phyloP scores from a whole-genome alignment of 2,797 vertebrate genomes.

The Eurystomus glaucurus region DNA sequence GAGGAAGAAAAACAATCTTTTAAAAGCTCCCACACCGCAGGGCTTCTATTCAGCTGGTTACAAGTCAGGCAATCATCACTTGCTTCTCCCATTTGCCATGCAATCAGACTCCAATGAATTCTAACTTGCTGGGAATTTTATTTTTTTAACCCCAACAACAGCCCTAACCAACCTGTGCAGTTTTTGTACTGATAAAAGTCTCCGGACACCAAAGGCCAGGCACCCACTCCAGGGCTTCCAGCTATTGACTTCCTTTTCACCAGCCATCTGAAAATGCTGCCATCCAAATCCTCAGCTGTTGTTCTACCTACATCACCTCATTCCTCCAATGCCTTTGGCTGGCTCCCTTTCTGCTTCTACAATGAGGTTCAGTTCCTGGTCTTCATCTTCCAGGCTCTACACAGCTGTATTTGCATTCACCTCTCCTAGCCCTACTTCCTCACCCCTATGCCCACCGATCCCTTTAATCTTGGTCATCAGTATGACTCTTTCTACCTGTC shows the following conservation, averaged over 20 bases:
- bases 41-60: not conserved
- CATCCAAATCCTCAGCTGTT: not conserved
- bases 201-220: not conserved
- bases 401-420: accelerated
- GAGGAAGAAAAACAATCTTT: not conserved
- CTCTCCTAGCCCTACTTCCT: not conserved
- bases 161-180: not conserved
- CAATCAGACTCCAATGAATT: not conserved
- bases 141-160: not conserved
- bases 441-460: accelerated
- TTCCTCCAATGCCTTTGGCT: not conserved
- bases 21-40: not conserved
- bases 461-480: not conserved
- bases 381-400: not conserved
- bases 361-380: not conserved
- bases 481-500: not conserved
- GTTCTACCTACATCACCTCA: accelerated
- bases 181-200: not conserved
- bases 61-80: not conserved
- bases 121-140: not conserved
- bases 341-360: not conserved
- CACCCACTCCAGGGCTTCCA: not conserved
- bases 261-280: not conserved
- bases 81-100: not conserved
- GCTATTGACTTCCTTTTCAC: not conserved